A percentile compares a stretch with the other conserved stretches of the same genome.
Evolutionary conservation across 2,113 vertebrate species (phyloP).

Genomic region (Phainopepla nitens): DNA sequence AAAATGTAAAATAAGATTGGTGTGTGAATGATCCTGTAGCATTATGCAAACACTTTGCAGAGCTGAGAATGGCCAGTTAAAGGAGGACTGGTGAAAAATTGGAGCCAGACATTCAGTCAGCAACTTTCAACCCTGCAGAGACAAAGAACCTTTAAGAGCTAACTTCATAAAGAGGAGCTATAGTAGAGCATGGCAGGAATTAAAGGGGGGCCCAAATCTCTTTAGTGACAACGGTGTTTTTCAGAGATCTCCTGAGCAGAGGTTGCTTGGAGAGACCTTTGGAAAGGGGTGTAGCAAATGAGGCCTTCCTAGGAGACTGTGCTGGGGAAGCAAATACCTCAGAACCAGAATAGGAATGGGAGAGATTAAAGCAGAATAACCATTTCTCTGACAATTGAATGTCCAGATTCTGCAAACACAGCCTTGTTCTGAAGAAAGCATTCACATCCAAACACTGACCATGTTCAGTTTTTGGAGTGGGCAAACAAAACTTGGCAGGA

Average conservation of each 20-base stretch:
- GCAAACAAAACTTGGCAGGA: background rate
- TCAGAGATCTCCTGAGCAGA: conserved; percentile 7
- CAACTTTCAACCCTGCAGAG: conserved; percentile 28
- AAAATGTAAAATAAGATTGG: conserved; percentile 7
- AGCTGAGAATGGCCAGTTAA: background rate
- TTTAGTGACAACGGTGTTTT: conserved; percentile 24
- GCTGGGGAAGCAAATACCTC: background rate
- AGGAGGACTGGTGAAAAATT: conserved; percentile 25
- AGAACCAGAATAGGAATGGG: background rate
- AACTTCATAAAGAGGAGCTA: conserved; percentile 29
- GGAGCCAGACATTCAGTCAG: conserved; percentile 23
- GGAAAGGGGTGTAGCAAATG: background rate
- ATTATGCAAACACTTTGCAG: background rate
- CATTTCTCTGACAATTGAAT: background rate
- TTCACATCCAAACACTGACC: background rate
- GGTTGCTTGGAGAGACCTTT: background rate
- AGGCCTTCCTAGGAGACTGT: background rate
- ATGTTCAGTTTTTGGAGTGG: background rate
- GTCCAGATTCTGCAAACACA: background rate
- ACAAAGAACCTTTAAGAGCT: conserved; percentile 44
- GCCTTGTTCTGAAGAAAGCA: background rate
- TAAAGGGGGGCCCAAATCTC: conserved; percentile 3
- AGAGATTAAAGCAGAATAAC: background rate
- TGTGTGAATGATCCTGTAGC: background rate
- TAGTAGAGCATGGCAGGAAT: conserved; percentile 4